phyloP scores from a whole-genome alignment of 2,797 vertebrate species.

The Rhinichthys osculus region DNA sequence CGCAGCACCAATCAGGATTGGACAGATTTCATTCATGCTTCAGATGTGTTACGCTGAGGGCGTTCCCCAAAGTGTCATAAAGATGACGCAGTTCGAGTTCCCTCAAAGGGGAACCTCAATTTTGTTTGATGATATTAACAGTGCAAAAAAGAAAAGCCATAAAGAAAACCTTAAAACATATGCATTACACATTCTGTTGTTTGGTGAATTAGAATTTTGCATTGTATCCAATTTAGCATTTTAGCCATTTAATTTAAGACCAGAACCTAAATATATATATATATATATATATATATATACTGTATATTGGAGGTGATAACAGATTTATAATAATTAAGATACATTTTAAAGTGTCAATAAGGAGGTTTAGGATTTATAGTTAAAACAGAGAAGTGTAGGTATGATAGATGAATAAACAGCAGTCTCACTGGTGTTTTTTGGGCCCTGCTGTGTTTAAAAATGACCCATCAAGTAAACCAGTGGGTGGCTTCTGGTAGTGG shows the following conservation, averaged over 20 bases:
- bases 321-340: conserved; percentile 11
- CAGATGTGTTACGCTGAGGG: too few relatives aligned
- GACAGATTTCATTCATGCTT: too few relatives aligned
- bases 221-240: neutral
- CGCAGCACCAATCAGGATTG: too few relatives aligned
- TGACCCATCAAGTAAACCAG: conserved; percentile 75
- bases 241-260: neutral
- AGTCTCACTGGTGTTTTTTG: conserved; percentile 71
- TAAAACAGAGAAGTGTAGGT: conserved; percentile 59
- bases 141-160: neutral
- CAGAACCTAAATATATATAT: neutral
- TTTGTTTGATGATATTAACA: neutral
- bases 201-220: neutral
- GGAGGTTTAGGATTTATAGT: conserved; percentile 22
- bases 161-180: neutral
- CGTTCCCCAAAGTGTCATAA: too few relatives aligned
- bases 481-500: conserved; percentile 72
- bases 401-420: conserved; percentile 66
- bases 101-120: neutral
- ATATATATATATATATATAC: too few relatives aligned
- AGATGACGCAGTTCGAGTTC: too few relatives aligned
- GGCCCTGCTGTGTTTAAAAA: conserved; percentile 78
- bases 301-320: neutral
- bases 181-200: neutral
- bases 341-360: neutral